Conservation (phyloP, 2,888 invertebrate species). For the Lypha dubia region DNA sequence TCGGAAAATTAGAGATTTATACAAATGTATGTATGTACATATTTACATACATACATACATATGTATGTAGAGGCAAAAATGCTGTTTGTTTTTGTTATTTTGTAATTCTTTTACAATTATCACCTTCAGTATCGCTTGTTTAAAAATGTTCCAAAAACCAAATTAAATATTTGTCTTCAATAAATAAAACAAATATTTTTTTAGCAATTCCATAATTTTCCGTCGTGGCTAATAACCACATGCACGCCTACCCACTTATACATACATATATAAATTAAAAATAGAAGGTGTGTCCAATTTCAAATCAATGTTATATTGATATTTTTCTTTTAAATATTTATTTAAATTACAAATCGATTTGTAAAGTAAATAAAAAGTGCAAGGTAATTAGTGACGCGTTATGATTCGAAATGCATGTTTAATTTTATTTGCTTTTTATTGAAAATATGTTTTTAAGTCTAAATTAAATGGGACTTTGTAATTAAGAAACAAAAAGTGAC, state of each 20-base stretch:
- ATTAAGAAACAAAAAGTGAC: constrained; percentile 10
- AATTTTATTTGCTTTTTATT: constrained; percentile 29
- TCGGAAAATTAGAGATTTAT: no score
- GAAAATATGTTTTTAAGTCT: background rate
- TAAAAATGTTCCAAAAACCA: no score
- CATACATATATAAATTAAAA: no score
- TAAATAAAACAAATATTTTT: background rate
- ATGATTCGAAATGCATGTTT: constrained; percentile 13
- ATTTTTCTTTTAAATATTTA: constrained; percentile 23
- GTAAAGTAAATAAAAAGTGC: constrained; percentile 18
- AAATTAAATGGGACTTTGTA: constrained; percentile 51
- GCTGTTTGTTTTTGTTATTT: no score
- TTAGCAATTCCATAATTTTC: background rate
- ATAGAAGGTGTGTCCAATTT: constrained; percentile 48
- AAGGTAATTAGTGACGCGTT: constrained; percentile 60
- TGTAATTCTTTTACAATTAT: no score
- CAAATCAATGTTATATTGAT: constrained; percentile 10
- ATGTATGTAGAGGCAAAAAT: no score
- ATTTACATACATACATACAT: no score
- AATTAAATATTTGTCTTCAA: no score
- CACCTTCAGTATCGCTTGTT: no score
- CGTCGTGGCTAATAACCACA: background rate
- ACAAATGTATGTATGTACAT: no score
- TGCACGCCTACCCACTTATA: background rate
- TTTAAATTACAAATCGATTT: constrained; percentile 28